A percentile compares a stretch with the other conserved stretches of the same genome.
Conservation (phyloP, 2,797 vertebrate species). For the Bovichtus variegatus region DNA sequence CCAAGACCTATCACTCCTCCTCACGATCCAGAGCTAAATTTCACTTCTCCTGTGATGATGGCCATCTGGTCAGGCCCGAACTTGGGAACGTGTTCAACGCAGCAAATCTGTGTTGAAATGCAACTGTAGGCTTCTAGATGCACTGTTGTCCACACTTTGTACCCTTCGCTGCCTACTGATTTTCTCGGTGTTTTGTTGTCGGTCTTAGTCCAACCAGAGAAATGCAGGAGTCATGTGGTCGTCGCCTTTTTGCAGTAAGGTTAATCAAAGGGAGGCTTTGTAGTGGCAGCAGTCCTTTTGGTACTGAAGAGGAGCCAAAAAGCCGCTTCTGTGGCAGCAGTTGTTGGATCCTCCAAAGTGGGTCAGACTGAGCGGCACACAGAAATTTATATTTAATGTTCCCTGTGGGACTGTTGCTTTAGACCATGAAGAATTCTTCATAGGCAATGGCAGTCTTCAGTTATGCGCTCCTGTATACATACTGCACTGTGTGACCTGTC, state of each 20-base stretch:
- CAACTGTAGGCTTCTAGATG: slow-evolving; percentile 45
- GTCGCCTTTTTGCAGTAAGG: slow-evolving; percentile 58
- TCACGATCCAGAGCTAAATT: slow-evolving; percentile 61
- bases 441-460: slow-evolving; percentile 57
- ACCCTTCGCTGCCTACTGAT: slow-evolving; percentile 21
- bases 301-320: slow-evolving; percentile 69
- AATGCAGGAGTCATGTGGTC: slow-evolving; percentile 42
- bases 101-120: slow-evolving; percentile 47
- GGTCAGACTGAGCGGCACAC: slow-evolving; percentile 80
- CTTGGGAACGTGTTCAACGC: slow-evolving; percentile 46
- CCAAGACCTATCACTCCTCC: slow-evolving; percentile 57
- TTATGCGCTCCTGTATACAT: slow-evolving; percentile 42
- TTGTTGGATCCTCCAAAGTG: slow-evolving; percentile 78
- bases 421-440: slow-evolving; percentile 77
- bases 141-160: slow-evolving; percentile 14
- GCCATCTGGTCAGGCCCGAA: slow-evolving; percentile 80
- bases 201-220: slow-evolving; percentile 37
- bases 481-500: slow-evolving; percentile 19
- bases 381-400: slow-evolving; percentile 85
- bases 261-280: slow-evolving; percentile 64
- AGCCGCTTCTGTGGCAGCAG: slow-evolving; percentile 74
- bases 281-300: slow-evolving; percentile 57
- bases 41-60: slow-evolving; percentile 71
- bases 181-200: slow-evolving; percentile 51
- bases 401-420: slow-evolving; percentile 74